Evolutionary conservation across 1,140 invertebrate species (phyloP), one percentile per base, ranked within the genome.

Genomic region (Orchestia grillus): DNA sequence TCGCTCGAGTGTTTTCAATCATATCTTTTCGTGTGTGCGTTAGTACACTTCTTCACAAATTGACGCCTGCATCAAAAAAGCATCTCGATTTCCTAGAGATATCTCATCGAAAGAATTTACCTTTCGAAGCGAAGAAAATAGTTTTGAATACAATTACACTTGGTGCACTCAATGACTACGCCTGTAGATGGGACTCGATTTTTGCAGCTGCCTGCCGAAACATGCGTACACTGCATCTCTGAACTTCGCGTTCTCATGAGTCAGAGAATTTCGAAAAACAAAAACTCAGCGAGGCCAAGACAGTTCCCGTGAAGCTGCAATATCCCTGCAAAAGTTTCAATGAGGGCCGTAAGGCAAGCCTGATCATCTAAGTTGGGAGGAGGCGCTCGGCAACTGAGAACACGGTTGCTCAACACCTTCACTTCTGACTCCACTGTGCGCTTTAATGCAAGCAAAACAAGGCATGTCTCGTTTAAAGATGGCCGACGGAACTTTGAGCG

Each of bases 391-490:
- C 62, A 77, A 77, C 62, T 77, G 62, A 1, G 3, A 15, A 36
- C 62, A 77, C 15, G 11, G 62, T 8, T 77, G 62, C 62, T 77
- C 62, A 36, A 77, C 62, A 77, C 62, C 62, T 77, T 77, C 62
- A 77, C 62, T 77, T 77, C 62, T 77, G 62, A 77, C 62, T 3
- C 62, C 11, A 15, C 62, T 23, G 62, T 77, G 11, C 62, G 62
- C 62, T 77, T 77, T 77, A 77, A 77, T 77, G 62, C 62, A 77
- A 77, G 62, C 62, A 77, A 77, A 77, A 77, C 62, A 77, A 36
- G 15, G 62, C 28, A 77, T 36, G 62, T 77, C 62, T 77, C 28
- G 28, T 77, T 77, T 77, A 36, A 77, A 77, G 62, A 77, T 77
- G 62, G 62, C 62, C 28, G 28, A 36, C 28, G 28, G 1, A 77